Evolutionary conservation across 2,888 invertebrate species (phyloP).

Genomic region (Allolobophora icterica): DNA sequence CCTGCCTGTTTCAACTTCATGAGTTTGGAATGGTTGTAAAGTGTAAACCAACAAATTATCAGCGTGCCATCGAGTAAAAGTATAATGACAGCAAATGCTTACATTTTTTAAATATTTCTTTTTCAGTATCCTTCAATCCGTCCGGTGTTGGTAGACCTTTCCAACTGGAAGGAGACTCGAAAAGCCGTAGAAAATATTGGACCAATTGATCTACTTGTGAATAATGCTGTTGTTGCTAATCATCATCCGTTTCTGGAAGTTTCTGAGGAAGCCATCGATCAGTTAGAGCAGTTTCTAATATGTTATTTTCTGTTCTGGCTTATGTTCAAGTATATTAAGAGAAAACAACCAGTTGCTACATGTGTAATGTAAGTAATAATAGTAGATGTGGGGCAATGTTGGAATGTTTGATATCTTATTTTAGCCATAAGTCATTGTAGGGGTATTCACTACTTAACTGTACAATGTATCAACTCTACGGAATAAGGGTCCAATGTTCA

Average conservation of each 20-base stretch:
- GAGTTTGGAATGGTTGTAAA: too few relatives aligned
- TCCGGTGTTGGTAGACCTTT: constrained; percentile 74
- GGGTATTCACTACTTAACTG: too few relatives aligned
- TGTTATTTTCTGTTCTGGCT: neutral
- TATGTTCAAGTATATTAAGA: too few relatives aligned
- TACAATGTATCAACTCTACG: too few relatives aligned
- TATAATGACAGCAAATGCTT: neutral
- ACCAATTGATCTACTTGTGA: constrained; percentile 81
- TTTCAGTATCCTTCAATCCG: constrained; percentile 53
- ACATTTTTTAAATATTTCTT: neutral
- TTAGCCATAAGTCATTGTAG: too few relatives aligned
- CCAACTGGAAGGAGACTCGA: constrained; percentile 78
- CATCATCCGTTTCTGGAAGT: constrained; percentile 75
- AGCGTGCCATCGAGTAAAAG: neutral
- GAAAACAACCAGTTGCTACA: too few relatives aligned
- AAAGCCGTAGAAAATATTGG: constrained; percentile 72
- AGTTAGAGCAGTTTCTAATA: constrained; percentile 67
- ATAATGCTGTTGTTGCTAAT: constrained; percentile 81
- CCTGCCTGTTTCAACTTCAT: too few relatives aligned
- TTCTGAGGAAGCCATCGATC: constrained; percentile 76
- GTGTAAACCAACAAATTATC: too few relatives aligned
- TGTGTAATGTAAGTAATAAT: too few relatives aligned
- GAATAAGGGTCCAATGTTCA: too few relatives aligned
- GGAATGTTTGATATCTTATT: too few relatives aligned
- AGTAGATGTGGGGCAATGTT: too few relatives aligned